Percentiles rank a stretch among this genome's conserved stretches.
Conservation (phyloP, 1,140 invertebrate species). For the Drosophila triauraria region DNA sequence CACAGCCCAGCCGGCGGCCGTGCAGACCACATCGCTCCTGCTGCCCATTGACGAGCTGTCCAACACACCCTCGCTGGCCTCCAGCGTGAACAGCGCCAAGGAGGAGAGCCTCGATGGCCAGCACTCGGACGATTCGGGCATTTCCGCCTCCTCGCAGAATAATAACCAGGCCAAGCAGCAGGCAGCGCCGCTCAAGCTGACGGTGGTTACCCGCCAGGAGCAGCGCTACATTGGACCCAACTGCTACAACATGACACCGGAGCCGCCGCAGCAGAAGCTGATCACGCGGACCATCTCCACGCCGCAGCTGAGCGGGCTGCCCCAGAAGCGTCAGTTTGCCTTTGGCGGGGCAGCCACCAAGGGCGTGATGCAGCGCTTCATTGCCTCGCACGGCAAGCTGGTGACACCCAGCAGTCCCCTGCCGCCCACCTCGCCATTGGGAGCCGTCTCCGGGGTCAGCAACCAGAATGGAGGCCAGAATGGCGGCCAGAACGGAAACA, state of each 20-base stretch:
- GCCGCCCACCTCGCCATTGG: constrained; percentile 21
- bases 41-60: constrained; percentile 69
- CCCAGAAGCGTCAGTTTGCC: constrained; percentile 86
- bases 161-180: constrained; percentile 26
- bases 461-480: constrained; percentile 37
- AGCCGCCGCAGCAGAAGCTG: constrained; percentile 85
- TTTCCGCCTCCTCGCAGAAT: constrained; percentile 76
- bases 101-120: constrained; percentile 79
- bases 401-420: constrained; percentile 57
- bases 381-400: constrained; percentile 90
- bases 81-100: constrained; percentile 74
- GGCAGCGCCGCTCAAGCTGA: constrained; percentile 50
- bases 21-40: constrained; percentile 43
- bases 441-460: constrained; percentile 8
- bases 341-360: constrained; percentile 87
- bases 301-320: constrained; percentile 86
- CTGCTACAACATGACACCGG: constrained; percentile 85
- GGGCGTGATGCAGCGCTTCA: constrained; percentile 91
- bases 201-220: constrained; percentile 55
- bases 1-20: constrained; percentile 59
- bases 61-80: constrained; percentile 69
- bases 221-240: constrained; percentile 78
- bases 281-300: constrained; percentile 88
- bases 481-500: neutral
- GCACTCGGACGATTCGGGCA: constrained; percentile 81